These are phyloP conservation scores for Wiebesia pumilae DNA, from an alignment of 1,140 invertebrate species.

Conservation along the genomic window DNA sequence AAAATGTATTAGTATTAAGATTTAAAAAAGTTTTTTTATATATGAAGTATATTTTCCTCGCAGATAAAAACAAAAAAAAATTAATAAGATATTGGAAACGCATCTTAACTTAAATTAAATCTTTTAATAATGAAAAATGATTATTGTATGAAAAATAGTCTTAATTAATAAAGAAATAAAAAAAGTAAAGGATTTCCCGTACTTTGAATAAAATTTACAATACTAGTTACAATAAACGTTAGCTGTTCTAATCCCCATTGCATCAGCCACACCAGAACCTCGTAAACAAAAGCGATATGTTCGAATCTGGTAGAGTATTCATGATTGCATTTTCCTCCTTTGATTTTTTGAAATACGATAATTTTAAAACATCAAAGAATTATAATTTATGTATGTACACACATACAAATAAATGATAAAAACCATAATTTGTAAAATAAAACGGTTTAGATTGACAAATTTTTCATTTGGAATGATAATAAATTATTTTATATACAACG, in stretches of 20 bases:
- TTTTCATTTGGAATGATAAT: neutral
- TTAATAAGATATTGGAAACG: no score
- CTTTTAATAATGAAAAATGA: neutral
- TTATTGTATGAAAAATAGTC: neutral
- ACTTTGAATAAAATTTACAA: slow-evolving; percentile 39
- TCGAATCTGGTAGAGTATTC: slow-evolving; percentile 29
- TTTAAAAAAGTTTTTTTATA: no score
- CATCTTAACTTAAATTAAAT: no score
- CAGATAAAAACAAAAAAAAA: no score
- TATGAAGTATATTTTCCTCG: no score
- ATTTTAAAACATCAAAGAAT: slow-evolving; percentile 7
- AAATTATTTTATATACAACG: neutral
- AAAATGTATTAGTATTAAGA: no score
- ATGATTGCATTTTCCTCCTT: slow-evolving; percentile 34
- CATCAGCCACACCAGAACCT: slow-evolving; percentile 41
- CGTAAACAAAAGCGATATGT: slow-evolving; percentile 41
- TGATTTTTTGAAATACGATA: slow-evolving; percentile 22
- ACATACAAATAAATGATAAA: neutral
- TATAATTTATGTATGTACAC: neutral
- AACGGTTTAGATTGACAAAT: neutral
- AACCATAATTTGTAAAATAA: no score
- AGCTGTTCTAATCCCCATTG: slow-evolving; percentile 33
- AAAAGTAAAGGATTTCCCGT: slow-evolving; percentile 35
- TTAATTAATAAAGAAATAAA: neutral
- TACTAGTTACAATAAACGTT: neutral